phyloP scores from a whole-genome alignment of 2,113 vertebrate genomes.

The Takifugu bimaculatus region DNA sequence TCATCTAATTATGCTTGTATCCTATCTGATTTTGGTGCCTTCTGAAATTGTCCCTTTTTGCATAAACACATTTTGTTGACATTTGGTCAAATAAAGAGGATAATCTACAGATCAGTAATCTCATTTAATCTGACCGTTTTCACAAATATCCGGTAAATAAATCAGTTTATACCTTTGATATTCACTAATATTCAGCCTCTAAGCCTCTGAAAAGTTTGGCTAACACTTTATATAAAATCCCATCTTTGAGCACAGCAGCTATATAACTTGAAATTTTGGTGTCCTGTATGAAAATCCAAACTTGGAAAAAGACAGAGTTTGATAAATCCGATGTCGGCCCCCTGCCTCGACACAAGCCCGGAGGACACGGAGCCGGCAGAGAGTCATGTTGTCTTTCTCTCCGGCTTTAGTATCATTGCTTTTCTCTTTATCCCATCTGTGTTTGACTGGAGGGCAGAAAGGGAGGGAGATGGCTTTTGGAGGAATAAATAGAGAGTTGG shows the following conservation, averaged over 20 bases:
- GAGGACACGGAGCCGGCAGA: constrained; percentile 33
- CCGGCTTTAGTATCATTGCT: constrained; percentile 34
- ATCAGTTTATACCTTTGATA: no score
- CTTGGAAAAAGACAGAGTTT: constrained; percentile 12
- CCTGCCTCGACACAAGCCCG: constrained; percentile 28
- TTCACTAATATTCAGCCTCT: no score
- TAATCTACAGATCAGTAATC: no score
- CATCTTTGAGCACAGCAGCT: neutral
- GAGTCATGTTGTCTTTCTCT: constrained; percentile 39
- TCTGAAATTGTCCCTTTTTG: neutral
- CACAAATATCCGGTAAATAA: no score
- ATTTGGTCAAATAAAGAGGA: no score
- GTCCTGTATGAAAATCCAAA: constrained; percentile 4
- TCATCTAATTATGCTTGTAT: neutral
- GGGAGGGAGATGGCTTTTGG: neutral
- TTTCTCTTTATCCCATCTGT: constrained; percentile 22
- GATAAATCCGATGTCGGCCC: constrained; percentile 12
- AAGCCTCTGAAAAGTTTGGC: no score
- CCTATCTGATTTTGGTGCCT: neutral
- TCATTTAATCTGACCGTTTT: no score
- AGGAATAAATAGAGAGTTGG: neutral
- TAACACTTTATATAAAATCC: no score
- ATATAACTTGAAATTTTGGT: neutral
- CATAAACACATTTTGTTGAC: neutral
- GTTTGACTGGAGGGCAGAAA: constrained; percentile 30